Conservation (phyloP, 1,140 invertebrate genomes). For the Eumeta japonica region DNA sequence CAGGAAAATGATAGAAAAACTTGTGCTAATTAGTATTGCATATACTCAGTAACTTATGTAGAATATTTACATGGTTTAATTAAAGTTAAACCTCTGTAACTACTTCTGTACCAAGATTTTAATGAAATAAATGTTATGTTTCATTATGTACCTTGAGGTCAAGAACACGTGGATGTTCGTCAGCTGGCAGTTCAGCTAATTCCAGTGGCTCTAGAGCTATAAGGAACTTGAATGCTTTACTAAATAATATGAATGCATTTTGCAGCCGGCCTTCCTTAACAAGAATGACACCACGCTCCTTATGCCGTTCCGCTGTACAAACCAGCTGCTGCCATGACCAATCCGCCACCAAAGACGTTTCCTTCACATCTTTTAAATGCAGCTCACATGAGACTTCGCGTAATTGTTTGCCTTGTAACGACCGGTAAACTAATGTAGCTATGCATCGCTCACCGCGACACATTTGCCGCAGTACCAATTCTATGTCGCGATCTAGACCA, state of each 20-base stretch:
- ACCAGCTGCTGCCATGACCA: slow-evolving; percentile 40
- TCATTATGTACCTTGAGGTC: too few species aligned
- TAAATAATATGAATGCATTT: slow-evolving; percentile 53
- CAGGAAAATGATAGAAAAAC: too few species aligned
- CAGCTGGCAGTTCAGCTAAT: too few species aligned
- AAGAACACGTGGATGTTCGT: too few species aligned
- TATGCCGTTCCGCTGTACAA: slow-evolving; percentile 34
- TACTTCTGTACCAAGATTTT: slow-evolving; percentile 48
- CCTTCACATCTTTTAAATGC: slow-evolving; percentile 34
- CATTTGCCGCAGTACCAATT: slow-evolving; percentile 41
- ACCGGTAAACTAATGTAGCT: slow-evolving; percentile 29
- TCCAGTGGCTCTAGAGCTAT: slow-evolving; percentile 65
- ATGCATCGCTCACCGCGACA: slow-evolving; percentile 30
- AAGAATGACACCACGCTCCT: slow-evolving; percentile 36
- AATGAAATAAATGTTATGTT: too few species aligned
- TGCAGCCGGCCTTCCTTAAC: slow-evolving; percentile 32
- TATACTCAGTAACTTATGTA: too few species aligned
- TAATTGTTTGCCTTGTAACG: slow-evolving; percentile 19
- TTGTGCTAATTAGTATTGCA: too few species aligned
- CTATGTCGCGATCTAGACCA: slow-evolving; percentile 41
- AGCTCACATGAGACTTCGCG: slow-evolving; percentile 33
- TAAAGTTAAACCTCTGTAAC: slow-evolving; percentile 33
- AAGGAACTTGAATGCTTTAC: slow-evolving; percentile 65
- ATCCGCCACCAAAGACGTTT: slow-evolving; percentile 43
- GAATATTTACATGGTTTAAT: too few species aligned